Conservation (phyloP, 2,797 vertebrate species). For the Clamator glandarius region DNA sequence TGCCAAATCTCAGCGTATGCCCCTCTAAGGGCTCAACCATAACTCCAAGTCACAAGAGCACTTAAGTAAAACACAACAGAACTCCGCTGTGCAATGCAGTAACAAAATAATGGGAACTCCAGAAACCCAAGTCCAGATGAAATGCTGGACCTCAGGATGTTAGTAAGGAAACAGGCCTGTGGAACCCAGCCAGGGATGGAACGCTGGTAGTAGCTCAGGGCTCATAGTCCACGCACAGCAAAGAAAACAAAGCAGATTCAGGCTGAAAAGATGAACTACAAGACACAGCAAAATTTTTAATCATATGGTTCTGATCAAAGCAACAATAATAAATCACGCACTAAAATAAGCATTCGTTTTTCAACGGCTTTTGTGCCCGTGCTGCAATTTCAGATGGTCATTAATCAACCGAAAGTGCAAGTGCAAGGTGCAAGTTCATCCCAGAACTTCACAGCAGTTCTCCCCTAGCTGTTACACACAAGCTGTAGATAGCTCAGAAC, state of each 20-base stretch:
- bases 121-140: neutral
- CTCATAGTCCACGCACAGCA: neutral
- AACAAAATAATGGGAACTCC: neutral
- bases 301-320: neutral
- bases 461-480: neutral
- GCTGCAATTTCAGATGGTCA: neutral
- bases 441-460: neutral
- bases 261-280: neutral
- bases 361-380: neutral
- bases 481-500: neutral
- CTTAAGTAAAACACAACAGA: neutral
- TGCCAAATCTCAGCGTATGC: neutral
- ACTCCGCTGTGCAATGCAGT: no score
- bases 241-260: neutral
- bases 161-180: neutral
- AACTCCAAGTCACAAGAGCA: neutral
- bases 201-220: neutral
- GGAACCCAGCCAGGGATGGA: neutral
- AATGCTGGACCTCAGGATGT: neutral
- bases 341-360: neutral
- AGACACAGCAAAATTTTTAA: neutral
- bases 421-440: neutral
- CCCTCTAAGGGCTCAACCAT: rapidly evolving
- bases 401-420: neutral
- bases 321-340: neutral